Percentiles rank a stretch among this genome's conserved stretches.
phyloP scores from a whole-genome alignment of 2,888 invertebrate species.

The Isoperla grammatica region DNA sequence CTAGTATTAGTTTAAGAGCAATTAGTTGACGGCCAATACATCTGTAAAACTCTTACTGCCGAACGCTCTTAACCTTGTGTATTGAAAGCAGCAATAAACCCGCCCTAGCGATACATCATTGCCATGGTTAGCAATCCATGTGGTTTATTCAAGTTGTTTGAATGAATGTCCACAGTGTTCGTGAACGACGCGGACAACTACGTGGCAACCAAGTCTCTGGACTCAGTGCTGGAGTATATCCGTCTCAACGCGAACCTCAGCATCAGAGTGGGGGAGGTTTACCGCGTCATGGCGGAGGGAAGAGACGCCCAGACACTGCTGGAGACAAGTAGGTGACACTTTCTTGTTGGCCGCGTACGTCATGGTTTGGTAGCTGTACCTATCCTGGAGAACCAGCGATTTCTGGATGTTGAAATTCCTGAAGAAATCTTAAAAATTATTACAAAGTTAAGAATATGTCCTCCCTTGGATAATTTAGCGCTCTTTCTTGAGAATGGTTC shows the following conservation, averaged over 20 bases:
- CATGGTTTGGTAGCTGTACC: too few species aligned
- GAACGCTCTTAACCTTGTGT: too few species aligned
- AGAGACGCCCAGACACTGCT: slow-evolving; percentile 65
- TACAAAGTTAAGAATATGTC: background rate
- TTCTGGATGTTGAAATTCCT: too few species aligned
- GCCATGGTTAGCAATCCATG: too few species aligned
- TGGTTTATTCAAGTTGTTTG: too few species aligned
- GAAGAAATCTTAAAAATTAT: too few species aligned
- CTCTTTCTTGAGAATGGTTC: background rate
- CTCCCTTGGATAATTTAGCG: background rate
- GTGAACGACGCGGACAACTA: slow-evolving; percentile 70
- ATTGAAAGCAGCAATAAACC: too few species aligned
- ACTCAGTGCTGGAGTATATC: slow-evolving; percentile 65
- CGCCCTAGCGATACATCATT: too few species aligned
- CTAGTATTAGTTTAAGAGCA: too few species aligned
- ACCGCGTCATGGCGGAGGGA: slow-evolving; percentile 61
- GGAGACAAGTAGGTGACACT: slow-evolving; percentile 55
- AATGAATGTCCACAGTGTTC: slow-evolving; percentile 52
- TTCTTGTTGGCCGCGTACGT: background rate
- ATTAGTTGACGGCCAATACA: too few species aligned
- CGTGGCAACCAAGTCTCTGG: slow-evolving; percentile 59
- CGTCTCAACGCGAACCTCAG: slow-evolving; percentile 62
- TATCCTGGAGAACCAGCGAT: too few species aligned
- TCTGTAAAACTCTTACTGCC: too few species aligned
- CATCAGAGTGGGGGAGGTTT: slow-evolving; percentile 53